Base-by-base conservation (phyloP, 2,113 vertebrate genomes). In the Anhinga rufa region DNA sequence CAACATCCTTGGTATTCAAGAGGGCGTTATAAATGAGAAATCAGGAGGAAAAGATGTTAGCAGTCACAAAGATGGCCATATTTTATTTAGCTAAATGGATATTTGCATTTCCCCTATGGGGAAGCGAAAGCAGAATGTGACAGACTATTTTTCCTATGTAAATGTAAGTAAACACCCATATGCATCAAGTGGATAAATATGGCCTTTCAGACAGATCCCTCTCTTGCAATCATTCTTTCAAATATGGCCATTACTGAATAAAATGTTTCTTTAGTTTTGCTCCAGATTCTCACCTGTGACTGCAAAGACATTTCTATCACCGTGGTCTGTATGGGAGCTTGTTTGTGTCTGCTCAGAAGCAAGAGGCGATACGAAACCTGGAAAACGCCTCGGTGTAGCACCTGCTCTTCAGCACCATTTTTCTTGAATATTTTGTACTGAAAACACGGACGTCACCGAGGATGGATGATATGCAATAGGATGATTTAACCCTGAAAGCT, bases 401-500 rank as follows among this genome's bases (percentile, higher is more conserved):
- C 25, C 25, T 65, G 65, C 55, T 51, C 48, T 81, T 70, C 58
- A 10, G 5, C 52, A 52, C 5, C 58, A 6, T 72, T 82, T 66
- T 36, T 14, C 28, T 49, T 46, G 75, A 60, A 15, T 36, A 38
- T 72, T 97, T 86, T 60, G 28, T 57, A 28, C 16, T 55, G 78
- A 81, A 90, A 93, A 86, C 57, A 5, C 7, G 44, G 68, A 65
- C 64, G 21, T 85, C 77, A 49, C 81, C 76, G 54, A 91, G 93
- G 69, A 83, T 32, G 31, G 84, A 80, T 95, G 94, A 91, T 93
- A 64, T 60, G 90, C 86, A 90, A 49, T 34, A 46, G 71, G 78
- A 42, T 48, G 76, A 80, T 95, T 97, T 93, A 86, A 77, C 92
- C 85, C 97, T 80, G 77, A 95, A 97, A 97, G 61, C 88, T 89